phyloP scores from a whole-genome alignment of 1,140 invertebrate species.

The Arion vulgaris region DNA sequence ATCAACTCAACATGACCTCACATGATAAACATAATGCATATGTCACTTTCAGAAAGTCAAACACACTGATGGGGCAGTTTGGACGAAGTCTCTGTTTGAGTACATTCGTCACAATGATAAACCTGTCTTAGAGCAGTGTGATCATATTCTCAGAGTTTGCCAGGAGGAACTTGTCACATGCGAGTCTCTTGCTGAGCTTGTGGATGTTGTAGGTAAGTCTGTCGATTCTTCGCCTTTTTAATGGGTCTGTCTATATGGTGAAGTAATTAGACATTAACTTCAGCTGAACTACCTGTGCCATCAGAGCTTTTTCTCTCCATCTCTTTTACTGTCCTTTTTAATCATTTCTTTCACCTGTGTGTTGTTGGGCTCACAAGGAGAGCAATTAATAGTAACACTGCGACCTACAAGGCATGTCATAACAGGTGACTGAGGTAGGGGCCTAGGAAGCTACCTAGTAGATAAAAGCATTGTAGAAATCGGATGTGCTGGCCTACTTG shows the following conservation, averaged over 20 bases:
- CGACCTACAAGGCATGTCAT: too few species aligned
- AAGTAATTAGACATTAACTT: not conserved
- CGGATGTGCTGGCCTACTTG: too few species aligned
- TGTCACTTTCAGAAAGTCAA: slow-evolving; percentile 79
- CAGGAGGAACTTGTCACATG: slow-evolving; percentile 92
- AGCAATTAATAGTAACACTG: too few species aligned
- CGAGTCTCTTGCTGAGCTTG: slow-evolving; percentile 90
- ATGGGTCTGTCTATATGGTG: too few species aligned
- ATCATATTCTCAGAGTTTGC: slow-evolving; percentile 83
- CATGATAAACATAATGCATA: not conserved
- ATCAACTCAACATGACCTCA: too few species aligned
- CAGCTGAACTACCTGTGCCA: not conserved
- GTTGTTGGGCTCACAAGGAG: too few species aligned
- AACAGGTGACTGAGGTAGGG: too few species aligned
- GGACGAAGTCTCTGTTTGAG: slow-evolving; percentile 90
- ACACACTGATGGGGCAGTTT: slow-evolving; percentile 78
- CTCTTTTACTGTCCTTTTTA: too few species aligned
- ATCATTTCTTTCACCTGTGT: too few species aligned
- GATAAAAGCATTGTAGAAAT: too few species aligned
- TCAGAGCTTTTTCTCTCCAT: too few species aligned
- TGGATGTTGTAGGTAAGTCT: slow-evolving; percentile 80
- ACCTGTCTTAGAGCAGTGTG: slow-evolving; percentile 87
- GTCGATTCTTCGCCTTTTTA: slow-evolving; percentile 22
- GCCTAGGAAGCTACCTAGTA: too few species aligned
- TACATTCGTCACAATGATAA: slow-evolving; percentile 96